Percentiles rank a stretch among this genome's conserved stretches.
Conservation (phyloP, 2,113 vertebrate genomes). For the Gallinago undulata region DNA sequence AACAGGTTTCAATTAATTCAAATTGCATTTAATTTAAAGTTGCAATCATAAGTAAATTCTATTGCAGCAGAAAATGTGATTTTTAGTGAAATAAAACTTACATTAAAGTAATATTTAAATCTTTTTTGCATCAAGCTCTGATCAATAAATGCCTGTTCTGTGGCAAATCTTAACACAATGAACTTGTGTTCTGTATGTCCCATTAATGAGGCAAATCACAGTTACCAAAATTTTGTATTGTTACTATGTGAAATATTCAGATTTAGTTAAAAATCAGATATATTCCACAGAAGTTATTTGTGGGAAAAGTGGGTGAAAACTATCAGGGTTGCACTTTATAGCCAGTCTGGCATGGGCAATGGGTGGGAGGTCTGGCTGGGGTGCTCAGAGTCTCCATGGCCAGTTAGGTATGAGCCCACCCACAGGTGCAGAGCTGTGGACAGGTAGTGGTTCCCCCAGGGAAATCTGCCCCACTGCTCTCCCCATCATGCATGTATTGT, state of each 20-base stretch:
- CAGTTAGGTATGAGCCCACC: too few relatives aligned
- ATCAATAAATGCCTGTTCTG: background rate
- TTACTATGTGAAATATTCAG: background rate
- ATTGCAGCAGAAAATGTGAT: background rate
- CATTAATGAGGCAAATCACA: background rate
- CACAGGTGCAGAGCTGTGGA: too few relatives aligned
- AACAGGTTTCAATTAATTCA: background rate
- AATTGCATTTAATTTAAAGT: background rate
- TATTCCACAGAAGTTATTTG: background rate
- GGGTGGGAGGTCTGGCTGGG: background rate
- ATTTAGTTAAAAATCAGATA: background rate
- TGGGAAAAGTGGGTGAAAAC: background rate
- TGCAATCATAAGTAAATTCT: background rate
- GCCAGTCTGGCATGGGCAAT: fast-evolving
- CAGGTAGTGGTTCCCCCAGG: fast-evolving
- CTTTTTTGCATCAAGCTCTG: background rate
- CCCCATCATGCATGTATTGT: fast-evolving
- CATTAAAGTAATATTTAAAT: background rate
- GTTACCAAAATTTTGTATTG: background rate
- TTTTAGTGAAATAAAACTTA: background rate
- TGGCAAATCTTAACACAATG: background rate
- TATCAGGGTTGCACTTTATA: fast-evolving
- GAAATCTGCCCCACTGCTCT: background rate
- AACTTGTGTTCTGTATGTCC: background rate
- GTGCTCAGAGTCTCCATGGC: fast-evolving